phyloP scores from a whole-genome alignment of 2,888 invertebrate species.

The Sicus ferrugineus region DNA sequence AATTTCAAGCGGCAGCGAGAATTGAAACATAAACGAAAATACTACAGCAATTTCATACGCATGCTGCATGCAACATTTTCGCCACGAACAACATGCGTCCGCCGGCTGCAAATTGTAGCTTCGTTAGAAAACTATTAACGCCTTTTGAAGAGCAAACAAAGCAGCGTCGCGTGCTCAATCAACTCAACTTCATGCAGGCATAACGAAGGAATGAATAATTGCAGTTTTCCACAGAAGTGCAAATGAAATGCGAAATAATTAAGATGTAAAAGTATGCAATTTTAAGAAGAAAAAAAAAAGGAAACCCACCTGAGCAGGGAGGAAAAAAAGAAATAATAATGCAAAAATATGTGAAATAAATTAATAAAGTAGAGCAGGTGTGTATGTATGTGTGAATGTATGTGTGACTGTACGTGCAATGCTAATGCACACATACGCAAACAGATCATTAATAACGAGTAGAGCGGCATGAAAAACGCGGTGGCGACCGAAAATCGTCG shows the following conservation, averaged over 20 bases:
- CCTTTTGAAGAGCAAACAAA: constrained; percentile 40
- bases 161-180: constrained; percentile 38
- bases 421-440: not conserved
- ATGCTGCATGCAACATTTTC: constrained; percentile 3
- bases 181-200: not conserved
- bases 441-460: not conserved
- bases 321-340: constrained; percentile 15
- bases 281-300: not conserved
- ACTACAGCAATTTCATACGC: no score
- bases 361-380: constrained; percentile 4
- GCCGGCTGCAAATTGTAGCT: not conserved
- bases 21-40: no score
- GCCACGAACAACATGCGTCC: not conserved
- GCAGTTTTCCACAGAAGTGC: constrained; percentile 31
- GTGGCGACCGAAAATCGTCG: no score
- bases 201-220: constrained; percentile 34
- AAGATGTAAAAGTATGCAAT: not conserved
- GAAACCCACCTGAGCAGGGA: not conserved
- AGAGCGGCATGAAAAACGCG: no score
- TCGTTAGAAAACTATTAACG: constrained; percentile 36
- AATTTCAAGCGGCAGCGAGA: no score
- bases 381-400: no score
- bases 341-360: no score
- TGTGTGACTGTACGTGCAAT: no score
- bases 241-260: not conserved